Percentiles rank a stretch among this genome's conserved stretches.
Conservation (phyloP, 2,797 vertebrate species). For the Dermochelys coriacea region DNA sequence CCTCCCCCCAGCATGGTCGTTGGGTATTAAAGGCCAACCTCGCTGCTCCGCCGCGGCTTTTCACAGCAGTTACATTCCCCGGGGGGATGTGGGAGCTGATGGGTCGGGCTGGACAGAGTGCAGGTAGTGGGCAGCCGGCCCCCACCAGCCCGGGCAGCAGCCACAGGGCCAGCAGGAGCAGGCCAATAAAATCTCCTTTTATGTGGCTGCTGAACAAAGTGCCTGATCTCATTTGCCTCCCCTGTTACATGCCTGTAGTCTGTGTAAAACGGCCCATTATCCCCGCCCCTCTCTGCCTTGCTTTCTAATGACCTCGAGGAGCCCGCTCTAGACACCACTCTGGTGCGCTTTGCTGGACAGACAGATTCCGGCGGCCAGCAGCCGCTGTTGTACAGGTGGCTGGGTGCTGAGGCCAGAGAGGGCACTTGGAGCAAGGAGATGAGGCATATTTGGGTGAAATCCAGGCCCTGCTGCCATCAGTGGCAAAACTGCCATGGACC, state of each 20-base stretch:
- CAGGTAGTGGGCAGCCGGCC: background rate
- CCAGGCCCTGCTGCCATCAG: background rate
- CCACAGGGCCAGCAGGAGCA: background rate
- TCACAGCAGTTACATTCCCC: slow-evolving; percentile 49
- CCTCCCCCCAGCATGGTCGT: background rate
- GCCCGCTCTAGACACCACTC: background rate
- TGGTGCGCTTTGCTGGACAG: background rate
- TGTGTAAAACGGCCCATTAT: background rate
- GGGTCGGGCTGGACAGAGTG: background rate
- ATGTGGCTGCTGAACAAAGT: background rate
- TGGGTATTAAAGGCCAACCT: background rate
- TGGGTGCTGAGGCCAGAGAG: background rate
- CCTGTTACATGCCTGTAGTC: background rate
- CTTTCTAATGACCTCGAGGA: background rate
- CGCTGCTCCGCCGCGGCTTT: slow-evolving; percentile 65
- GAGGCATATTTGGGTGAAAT: background rate
- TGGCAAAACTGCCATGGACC: background rate
- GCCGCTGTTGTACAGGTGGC: no score
- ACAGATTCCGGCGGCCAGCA: background rate
- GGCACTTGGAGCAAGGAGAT: background rate
- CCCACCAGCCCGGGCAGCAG: background rate
- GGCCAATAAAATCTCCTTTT: background rate
- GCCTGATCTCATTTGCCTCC: background rate
- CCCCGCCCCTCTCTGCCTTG: background rate
- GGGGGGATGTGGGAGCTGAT: slow-evolving; percentile 42